Conservation (phyloP, 2,113 vertebrate species). For the Arizona elegans region DNA sequence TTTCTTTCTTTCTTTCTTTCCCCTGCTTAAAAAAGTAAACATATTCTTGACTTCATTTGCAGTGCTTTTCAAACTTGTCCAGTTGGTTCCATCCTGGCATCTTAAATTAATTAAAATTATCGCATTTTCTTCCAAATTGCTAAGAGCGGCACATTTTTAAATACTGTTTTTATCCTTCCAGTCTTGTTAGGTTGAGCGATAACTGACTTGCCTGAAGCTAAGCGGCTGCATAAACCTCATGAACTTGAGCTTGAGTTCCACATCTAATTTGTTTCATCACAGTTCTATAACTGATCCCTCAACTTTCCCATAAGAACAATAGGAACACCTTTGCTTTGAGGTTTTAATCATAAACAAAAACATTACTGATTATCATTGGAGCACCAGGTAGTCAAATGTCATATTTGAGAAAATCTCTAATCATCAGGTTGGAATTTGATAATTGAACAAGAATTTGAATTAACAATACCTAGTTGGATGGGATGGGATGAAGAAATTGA, state of each 20-base stretch:
- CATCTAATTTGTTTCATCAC: neutral
- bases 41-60: neutral
- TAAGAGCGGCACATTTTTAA: neutral
- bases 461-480: neutral
- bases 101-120: neutral
- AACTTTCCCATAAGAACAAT: neutral
- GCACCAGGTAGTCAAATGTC: neutral
- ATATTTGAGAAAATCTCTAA: neutral
- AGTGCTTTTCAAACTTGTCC: neutral
- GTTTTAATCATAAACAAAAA: neutral
- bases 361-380: neutral
- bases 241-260: neutral
- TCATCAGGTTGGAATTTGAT: neutral
- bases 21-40: neutral
- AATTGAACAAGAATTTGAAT: neutral
- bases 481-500: neutral
- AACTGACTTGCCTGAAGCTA: neutral
- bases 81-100: neutral
- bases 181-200: neutral
- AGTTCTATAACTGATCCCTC: neutral
- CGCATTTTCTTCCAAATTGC: neutral
- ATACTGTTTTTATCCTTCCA: neutral
- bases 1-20: neutral
- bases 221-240: too few species aligned
- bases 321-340: constrained; percentile 6